These are phyloP conservation scores for Asbolus verrucosus DNA, from an alignment of 1,140 invertebrate genomes.

Conservation along the genomic window DNA sequence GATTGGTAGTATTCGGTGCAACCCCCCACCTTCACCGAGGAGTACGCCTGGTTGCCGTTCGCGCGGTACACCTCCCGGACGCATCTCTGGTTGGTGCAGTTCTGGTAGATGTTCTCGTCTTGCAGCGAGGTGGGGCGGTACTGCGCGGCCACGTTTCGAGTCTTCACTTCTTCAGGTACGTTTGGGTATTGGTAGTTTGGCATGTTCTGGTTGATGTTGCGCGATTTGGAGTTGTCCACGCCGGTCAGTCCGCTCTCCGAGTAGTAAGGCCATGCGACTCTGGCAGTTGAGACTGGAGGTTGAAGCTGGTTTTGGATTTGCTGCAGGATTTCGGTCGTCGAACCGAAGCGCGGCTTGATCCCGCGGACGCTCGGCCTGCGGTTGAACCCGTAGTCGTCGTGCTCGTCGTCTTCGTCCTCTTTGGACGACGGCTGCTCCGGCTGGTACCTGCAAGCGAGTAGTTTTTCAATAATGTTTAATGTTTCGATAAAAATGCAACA, in stretches of 20 bases:
- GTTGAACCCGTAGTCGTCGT: constrained; percentile 91
- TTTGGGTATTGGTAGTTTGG: constrained; percentile 57
- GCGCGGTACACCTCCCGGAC: constrained; percentile 63
- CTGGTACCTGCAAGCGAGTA: constrained; percentile 68
- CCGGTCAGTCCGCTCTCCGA: constrained; percentile 69
- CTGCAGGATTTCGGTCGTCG: constrained; percentile 83
- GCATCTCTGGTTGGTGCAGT: constrained; percentile 68
- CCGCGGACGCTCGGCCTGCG: constrained; percentile 86
- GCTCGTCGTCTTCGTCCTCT: constrained; percentile 81
- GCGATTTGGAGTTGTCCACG: constrained; percentile 55
- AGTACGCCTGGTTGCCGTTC: constrained; percentile 57
- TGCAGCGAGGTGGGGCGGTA: constrained; percentile 62
- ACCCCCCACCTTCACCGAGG: constrained; percentile 59
- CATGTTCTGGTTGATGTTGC: constrained; percentile 55
- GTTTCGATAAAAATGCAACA: too few species aligned
- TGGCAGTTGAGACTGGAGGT: constrained; percentile 67
- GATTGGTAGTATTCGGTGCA: constrained; percentile 67
- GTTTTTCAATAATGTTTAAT: too few species aligned
- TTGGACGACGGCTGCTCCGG: constrained; percentile 66
- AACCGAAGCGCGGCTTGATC: constrained; percentile 79
- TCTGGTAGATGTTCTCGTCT: constrained; percentile 68
- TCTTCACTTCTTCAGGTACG: constrained; percentile 53
- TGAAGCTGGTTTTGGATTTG: constrained; percentile 79
- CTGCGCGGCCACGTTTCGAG: constrained; percentile 63
- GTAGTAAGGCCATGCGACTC: constrained; percentile 75